Evolutionary conservation across 2,113 vertebrate species (phyloP), one percentile per base, ranked within the genome.

Genomic region (Ictalurus punctatus): DNA sequence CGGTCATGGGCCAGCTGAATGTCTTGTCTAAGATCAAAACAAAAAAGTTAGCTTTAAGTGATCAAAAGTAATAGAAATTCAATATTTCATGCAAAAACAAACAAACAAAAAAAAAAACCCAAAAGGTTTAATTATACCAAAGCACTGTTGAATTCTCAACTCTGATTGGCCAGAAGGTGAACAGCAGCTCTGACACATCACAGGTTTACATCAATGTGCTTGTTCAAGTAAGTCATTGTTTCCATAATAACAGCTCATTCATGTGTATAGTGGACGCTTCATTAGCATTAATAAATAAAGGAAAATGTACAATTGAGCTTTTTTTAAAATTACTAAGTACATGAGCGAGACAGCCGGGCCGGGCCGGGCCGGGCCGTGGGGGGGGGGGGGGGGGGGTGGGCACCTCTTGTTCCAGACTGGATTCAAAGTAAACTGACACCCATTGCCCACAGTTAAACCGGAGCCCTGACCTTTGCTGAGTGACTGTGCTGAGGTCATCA

Each of bases 381-480:
- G 34, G 34, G 34, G 34, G 34, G 34, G 34, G 34, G 34, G 34
- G 2, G 37, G 37, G 37, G 37, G 37, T 5, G 4, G 10, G 13
- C 9, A 3, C 1, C 10, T n/a, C n/a, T n/a, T 30, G 10, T 1
- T 44, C 3, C 73, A 76, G 21, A 76, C 8, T 25, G 13, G 21
- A 76, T 48, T 23, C 10, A 23, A 76, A 10, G 9, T 48, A 40
- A 19, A 16, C 1, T 17, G 10, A n/a, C 30, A 37, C 30, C 30
- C 67, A 90, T 37, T 63, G 7, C 69, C 34, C 67, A 37, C 27
- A 25, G 56, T 0, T 44, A 58, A 23, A 61, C 8, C 2, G 2
- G 58, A 27, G 14, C n/a, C 21, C 92, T 94, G 84, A 99, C 98
- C 95, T 95, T 90, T 99, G 97, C 3, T 93, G 92, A 78, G 95